These are phyloP conservation scores for Ptyas mucosa DNA, from an alignment of 2,113 vertebrate genomes.

Conservation along the genomic window DNA sequence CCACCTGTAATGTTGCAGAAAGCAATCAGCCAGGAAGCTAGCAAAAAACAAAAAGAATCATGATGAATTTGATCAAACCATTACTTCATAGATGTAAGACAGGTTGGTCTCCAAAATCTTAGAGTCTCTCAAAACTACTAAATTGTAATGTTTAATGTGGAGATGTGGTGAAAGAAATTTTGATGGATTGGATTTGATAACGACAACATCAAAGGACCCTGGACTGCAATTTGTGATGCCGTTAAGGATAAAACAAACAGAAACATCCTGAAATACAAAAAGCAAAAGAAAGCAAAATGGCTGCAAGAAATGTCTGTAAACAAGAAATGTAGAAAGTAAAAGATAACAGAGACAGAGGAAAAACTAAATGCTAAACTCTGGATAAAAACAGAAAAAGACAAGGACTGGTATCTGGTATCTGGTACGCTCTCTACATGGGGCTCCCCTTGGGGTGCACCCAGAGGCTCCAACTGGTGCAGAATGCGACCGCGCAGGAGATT, in stretches of 20 bases:
- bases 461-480: too few relatives aligned
- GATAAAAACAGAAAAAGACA: background rate
- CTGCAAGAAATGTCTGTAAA: background rate
- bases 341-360: background rate
- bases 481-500: too few relatives aligned
- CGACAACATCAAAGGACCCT: background rate
- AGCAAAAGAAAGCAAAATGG: background rate
- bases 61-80: background rate
- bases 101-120: background rate
- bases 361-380: background rate
- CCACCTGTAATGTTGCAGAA: background rate
- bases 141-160: background rate
- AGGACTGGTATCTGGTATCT: background rate
- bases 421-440: too few relatives aligned
- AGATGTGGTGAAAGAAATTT: background rate
- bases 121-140: background rate
- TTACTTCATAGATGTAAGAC: background rate
- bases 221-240: background rate
- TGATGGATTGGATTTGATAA: background rate
- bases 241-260: background rate
- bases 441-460: too few relatives aligned
- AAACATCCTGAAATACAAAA: background rate
- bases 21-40: background rate
- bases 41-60: background rate
- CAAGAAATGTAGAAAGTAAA: background rate